Base-by-base conservation (phyloP, 2,888 invertebrate species). In the Noctua pronuba region DNA sequence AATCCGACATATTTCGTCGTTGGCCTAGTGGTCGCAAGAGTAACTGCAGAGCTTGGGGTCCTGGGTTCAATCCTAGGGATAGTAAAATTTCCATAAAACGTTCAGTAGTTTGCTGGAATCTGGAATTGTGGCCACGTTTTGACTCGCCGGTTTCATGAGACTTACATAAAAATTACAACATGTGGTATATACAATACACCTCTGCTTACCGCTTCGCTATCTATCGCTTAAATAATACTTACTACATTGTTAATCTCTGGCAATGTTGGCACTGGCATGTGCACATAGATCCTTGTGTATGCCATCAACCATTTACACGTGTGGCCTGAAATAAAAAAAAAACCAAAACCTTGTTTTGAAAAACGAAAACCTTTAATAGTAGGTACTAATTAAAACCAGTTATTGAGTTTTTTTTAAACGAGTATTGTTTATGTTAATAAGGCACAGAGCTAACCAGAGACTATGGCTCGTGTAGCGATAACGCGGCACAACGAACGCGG, bases 381-480 rank as follows among this genome's bases (percentile, higher is more conserved):
- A 70, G 16, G 18, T 49, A 67, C n/a, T 10, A 55, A 44, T 11
- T 46, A 66, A n/a, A n/a, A 58, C 35, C 44, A 46, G 58, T 81
- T 65, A 28, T 13, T n/a, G 18, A 11, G 18, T 44, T 16, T 49
- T 66, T 58, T 41, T 21, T 38, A 55, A 65, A 80, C 35, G 2
- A 2, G 41, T 77, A 58, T 69, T 60, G 24, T 60, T 64, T n/a
- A 76, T 60, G 55, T n/a, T 28, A 82, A 21, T 55, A n/a, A 68
- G 10, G 24, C 44, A 55, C 2, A 55, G 24, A 52, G 64, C 24
- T 65, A 10, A 41, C 24, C 21, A 28, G 28, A 28, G 65, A 67
- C 66, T 73, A 65, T 24, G 24, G 65, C 72, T 69, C 86, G 66
- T 75, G 75, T 82, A n/a, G 3, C 28, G 84, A 84, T 86, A 86